phyloP scores from a whole-genome alignment of 2,113 vertebrate species.

The Tetrax tetrax region DNA sequence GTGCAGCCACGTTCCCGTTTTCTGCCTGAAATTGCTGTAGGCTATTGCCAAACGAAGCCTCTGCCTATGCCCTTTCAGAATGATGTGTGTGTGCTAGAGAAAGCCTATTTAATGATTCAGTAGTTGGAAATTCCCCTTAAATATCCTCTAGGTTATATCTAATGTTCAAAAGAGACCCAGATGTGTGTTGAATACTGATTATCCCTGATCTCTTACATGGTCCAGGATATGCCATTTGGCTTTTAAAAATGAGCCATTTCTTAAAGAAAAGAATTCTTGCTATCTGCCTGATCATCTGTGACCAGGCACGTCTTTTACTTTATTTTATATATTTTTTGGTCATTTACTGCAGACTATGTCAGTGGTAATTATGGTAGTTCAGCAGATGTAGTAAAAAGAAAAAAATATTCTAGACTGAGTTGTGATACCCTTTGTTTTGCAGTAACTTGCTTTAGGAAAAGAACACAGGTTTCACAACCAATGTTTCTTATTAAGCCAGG shows the following conservation, averaged over 20 bases:
- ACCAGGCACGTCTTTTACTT: not conserved
- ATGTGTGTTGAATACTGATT: not conserved
- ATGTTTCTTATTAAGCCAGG: not conserved
- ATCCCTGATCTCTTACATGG: not conserved
- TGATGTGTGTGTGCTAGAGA: not conserved
- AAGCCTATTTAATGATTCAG: not conserved
- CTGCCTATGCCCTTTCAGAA: not conserved
- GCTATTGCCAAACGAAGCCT: not conserved
- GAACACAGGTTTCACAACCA: not conserved
- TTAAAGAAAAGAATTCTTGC: not conserved
- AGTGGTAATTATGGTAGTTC: not conserved
- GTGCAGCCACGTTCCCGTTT: not conserved
- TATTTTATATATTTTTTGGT: not conserved
- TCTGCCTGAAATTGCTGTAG: not conserved
- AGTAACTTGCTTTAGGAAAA: not conserved
- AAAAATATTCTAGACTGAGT: not conserved
- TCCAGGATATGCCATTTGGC: not conserved
- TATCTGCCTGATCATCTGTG: not conserved
- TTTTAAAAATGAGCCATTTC: not conserved
- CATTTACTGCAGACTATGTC: not conserved
- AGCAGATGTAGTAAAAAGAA: not conserved
- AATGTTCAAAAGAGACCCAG: not conserved
- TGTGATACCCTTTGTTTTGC: not conserved
- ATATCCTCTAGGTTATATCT: not conserved
- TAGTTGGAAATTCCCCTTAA: not conserved